phyloP scores from a whole-genome alignment of 1,140 invertebrate species.

The Drosophila arawakana region DNA sequence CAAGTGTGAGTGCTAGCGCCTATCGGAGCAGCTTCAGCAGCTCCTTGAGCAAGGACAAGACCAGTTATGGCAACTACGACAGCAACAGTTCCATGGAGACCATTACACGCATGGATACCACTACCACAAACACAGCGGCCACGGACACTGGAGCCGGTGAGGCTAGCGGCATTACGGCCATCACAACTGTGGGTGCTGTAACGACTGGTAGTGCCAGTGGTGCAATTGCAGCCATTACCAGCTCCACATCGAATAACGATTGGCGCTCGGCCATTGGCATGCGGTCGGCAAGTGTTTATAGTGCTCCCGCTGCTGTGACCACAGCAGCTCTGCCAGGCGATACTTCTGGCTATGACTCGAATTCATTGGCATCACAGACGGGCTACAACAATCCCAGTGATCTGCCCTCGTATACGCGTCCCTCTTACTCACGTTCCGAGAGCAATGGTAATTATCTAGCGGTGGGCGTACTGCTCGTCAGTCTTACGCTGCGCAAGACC shows the following conservation, averaged over 20 bases:
- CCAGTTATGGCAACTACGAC: conserved; percentile 78
- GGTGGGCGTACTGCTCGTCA: conserved; percentile 80
- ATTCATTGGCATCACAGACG: conserved; percentile 65
- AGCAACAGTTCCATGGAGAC: conserved; percentile 79
- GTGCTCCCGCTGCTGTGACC: conserved; percentile 76
- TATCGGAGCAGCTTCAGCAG: conserved; percentile 73
- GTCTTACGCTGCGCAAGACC: conserved; percentile 78
- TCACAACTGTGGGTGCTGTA: conserved; percentile 33
- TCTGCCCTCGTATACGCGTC: conserved; percentile 78
- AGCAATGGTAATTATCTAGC: conserved; percentile 84
- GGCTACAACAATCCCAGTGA: conserved; percentile 77
- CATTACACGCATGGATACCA: conserved; percentile 82
- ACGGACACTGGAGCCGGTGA: conserved; percentile 59
- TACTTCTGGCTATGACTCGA: conserved; percentile 75
- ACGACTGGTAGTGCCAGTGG: neutral
- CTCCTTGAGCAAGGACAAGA: conserved; percentile 74
- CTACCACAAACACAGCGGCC: conserved; percentile 66
- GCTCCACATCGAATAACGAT: conserved; percentile 60
- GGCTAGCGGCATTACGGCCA: conserved; percentile 61
- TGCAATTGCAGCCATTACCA: conserved; percentile 47
- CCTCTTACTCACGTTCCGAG: conserved; percentile 81
- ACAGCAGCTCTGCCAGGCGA: conserved; percentile 65
- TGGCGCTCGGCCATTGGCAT: conserved; percentile 76
- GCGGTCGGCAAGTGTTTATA: conserved; percentile 81
- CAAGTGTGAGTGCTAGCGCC: conserved; percentile 47